A percentile compares a stretch with the other conserved stretches of the same genome.
phyloP scores from a whole-genome alignment of 2,113 vertebrate genomes.

The Aplodontia rufa region DNA sequence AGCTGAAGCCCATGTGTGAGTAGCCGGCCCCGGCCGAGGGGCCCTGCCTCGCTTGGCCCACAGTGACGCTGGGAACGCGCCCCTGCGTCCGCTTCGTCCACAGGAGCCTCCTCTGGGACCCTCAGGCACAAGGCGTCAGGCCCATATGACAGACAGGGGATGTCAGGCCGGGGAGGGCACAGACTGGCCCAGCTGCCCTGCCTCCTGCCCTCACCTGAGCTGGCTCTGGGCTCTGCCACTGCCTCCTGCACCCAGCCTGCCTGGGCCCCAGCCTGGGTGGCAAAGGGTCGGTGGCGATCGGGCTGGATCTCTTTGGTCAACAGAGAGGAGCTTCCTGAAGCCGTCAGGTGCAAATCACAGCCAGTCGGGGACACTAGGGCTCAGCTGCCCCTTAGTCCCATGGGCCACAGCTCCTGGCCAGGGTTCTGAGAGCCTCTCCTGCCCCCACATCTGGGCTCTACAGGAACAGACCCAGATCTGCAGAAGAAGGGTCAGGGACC shows the following conservation, averaged over 20 bases:
- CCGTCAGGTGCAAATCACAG: constrained; percentile 37
- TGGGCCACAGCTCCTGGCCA: fast-evolving
- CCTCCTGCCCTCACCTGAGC: not conserved
- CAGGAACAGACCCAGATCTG: not conserved
- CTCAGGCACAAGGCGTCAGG: not conserved
- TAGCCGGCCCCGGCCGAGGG: constrained; percentile 52
- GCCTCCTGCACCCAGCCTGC: not conserved
- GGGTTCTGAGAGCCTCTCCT: not conserved
- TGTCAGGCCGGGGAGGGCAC: no score
- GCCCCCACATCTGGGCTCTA: not conserved
- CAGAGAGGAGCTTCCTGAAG: not conserved
- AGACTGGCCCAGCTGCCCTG: not conserved
- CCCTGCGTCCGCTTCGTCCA: fast-evolving
- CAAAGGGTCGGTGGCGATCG: not conserved
- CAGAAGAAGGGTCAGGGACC: no score
- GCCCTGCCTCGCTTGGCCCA: fast-evolving
- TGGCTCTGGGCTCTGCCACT: not conserved
- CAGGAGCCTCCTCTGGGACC: fast-evolving
- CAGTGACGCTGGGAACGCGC: fast-evolving
- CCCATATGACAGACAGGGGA: fast-evolving
- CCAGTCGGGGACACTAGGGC: not conserved
- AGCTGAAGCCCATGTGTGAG: constrained; percentile 99
- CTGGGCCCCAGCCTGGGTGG: not conserved
- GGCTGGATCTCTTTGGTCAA: constrained; percentile 36
- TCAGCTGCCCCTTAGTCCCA: fast-evolving